Base-by-base conservation (phyloP, 53 echinoderm and acorn worm genomes). In the Echinometra lucunter region DNA sequence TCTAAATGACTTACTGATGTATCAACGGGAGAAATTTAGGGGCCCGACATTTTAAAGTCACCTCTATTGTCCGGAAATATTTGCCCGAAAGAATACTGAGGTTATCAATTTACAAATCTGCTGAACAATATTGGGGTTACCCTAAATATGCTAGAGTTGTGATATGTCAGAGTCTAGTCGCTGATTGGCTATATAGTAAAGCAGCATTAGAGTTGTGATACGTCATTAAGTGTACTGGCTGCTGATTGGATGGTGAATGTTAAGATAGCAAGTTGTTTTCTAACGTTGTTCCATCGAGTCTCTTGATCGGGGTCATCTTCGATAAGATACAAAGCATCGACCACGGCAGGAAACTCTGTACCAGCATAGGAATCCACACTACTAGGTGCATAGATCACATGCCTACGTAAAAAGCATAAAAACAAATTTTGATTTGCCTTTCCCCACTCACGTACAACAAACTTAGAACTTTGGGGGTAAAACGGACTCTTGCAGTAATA, bases 351-450 rank as follows among this genome's bases (percentile, higher is more conserved):
- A 85, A 98, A 98, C 17, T 96, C 96, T 57, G 96, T 95, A 27
- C 95, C 95, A 10, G 97, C 93, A 56, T 97, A 97, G 11, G 49
- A 47, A 49, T 83, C 85, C 10, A 28, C 13, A 60, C 95, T 97
- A 49, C 97, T 97, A 1, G 98, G 98, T 11, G 98, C 96, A 40
- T 95, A 98, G 21, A 98, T 96, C 4, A 96, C 90, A 93, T 98
- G 98, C 45, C 98, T 98, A 85, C 28, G 27, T n/a, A 3, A 85
- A 44, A 23, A 8, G 25, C 21, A 4, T 25, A 21, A 25, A 63
- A 63, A n/a, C n/a, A n/a, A n/a, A n/a, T n/a, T n/a, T n/a, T n/a
- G n/a, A n/a, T n/a, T n/a, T n/a, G n/a, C n/a, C n/a, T n/a, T n/a
- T n/a, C n/a, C n/a, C n/a, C n/a, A n/a, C n/a, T n/a, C n/a, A n/a